Base-by-base conservation (phyloP, 2,113 vertebrate genomes). In the Cynoglossus semilaevis region DNA sequence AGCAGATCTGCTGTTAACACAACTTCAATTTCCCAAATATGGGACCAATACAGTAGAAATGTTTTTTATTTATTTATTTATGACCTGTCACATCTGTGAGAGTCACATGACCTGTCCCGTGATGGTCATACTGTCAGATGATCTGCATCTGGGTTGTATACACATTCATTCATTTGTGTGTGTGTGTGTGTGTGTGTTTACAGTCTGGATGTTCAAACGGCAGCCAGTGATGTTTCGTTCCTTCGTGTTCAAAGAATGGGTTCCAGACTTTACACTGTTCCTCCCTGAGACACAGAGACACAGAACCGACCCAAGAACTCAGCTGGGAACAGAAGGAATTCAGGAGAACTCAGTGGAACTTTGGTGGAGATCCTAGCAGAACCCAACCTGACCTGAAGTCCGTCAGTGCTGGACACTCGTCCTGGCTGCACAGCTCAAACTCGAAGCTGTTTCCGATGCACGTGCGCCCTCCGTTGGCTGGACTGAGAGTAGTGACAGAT, bases 221-320 rank as follows among this genome's bases (percentile, higher is more conserved):
- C 38, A 97, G 88, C 97, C 97, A 99, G 76, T 95, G 93, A 80
- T 99, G 96, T 73, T 96, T 96, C 0, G 17, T 60, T 29, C 93
- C 91, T 7, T 94, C 90, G 36, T 98, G 93, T 84, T 96, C 93
- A 1, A 95, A 93, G 81, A 92, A 88, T 1, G 91, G 90, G 74
- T 98, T 91, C 95, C 94, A 97, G 74, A 93, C 91, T 9, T 76
- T 85, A 83, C 97, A 98, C 74, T 98, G 96, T 66, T 98, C 93
- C 81, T 94, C 96, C 72, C 86, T 88, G 76, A 47, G 60, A 63
- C 41, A 59, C 15, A 55, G 29, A 65, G 40, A 63, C 38, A 35
- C n/a, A 44, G 14, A 1, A 50, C 48, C 13, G 36, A 38, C 36
- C 4, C 46, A 48, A 8, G 1, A 29, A 29, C 22, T 29, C 22